Percentiles rank a stretch among this genome's conserved stretches.
Evolutionary conservation across 2,888 invertebrate genomes (phyloP).

Genomic region (Eudemis profundana): DNA sequence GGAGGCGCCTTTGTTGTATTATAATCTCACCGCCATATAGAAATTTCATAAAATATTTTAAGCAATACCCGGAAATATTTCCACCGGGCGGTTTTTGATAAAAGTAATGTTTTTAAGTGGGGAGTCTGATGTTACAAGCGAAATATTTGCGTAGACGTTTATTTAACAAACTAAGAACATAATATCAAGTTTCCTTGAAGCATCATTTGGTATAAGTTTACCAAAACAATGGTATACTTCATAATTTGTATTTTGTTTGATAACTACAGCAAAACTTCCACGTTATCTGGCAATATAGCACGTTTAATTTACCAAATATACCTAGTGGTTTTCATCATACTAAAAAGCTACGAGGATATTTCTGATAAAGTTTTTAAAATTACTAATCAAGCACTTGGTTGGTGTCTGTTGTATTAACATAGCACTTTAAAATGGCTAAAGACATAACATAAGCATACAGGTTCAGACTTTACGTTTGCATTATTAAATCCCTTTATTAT

Average conservation of each 20-base stretch:
- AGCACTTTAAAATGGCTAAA: neutral
- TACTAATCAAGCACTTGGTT: no score
- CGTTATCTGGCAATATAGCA: no score
- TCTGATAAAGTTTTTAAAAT: no score
- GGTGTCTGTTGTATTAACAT: no score
- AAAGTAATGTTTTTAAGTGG: neutral
- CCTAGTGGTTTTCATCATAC: no score
- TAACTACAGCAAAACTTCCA: no score
- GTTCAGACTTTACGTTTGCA: constrained; percentile 1
- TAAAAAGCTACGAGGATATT: no score
- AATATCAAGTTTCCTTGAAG: neutral
- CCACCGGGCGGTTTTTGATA: constrained; percentile 4
- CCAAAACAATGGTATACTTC: no score
- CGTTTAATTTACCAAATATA: no score
- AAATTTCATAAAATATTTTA: constrained; percentile 36
- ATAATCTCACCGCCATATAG: constrained; percentile 38
- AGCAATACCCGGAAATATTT: constrained; percentile 22
- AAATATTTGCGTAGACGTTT: constrained; percentile 16
- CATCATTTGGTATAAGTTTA: no score
- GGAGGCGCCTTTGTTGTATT: constrained; percentile 49
- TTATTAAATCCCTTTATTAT: constrained; percentile 19
- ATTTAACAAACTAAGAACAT: neutral
- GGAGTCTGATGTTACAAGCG: constrained; percentile 1
- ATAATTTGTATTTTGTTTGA: no score
- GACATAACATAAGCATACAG: neutral